Base-by-base conservation (phyloP, 2,888 invertebrate species). In the Uropetala carovei region DNA sequence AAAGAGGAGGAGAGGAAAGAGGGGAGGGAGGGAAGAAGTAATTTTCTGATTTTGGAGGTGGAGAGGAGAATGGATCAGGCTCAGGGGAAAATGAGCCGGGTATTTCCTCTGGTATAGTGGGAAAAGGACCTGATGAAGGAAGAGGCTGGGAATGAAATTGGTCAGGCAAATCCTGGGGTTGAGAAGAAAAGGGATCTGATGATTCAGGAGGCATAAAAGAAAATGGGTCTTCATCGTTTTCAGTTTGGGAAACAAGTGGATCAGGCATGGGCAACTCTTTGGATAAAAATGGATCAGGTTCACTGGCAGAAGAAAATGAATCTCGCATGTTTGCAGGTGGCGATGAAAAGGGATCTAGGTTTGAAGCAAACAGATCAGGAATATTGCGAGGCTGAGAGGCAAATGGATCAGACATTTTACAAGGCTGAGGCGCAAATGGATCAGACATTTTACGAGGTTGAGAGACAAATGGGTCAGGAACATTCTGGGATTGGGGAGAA, bases 341-440 rank as follows among this genome's bases (percentile, higher is more conserved):
- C 0, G 75, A 75, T 9, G 22, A 13, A 27, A 75, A 75, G 27
- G 75, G 75, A 75, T 75, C 75, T 43, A 43, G 43, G 27, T 14
- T 75, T 75, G 75, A 22, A 75, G 75, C 75, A 75, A 75, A 75
- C 27, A 22, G 75, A 27, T 75, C 75, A 27, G 75, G 22, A 7
- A 75, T 8, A 13, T 75, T 75, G 22, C 75, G 22, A 18, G 13
- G 7, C 75, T 75, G n/a, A 22, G 75, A 27, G 27, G 75, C 75
- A 75, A 75, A 75, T 75, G 75, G 75, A 75, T 75, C 75, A 22
- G 22, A 13, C 1, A 13, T 22, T 22, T 75, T 75, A 75, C 75
- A 22, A n/a, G n/a, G n/a, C n/a, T n/a, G n/a, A n/a, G n/a, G n/a
- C n/a, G 75, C 75, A 75, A 75, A 75, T 75, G 75, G 75, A 27